These are phyloP conservation scores for Anarsia innoxiella DNA, from an alignment of 2,888 invertebrate genomes.

Conservation along the genomic window DNA sequence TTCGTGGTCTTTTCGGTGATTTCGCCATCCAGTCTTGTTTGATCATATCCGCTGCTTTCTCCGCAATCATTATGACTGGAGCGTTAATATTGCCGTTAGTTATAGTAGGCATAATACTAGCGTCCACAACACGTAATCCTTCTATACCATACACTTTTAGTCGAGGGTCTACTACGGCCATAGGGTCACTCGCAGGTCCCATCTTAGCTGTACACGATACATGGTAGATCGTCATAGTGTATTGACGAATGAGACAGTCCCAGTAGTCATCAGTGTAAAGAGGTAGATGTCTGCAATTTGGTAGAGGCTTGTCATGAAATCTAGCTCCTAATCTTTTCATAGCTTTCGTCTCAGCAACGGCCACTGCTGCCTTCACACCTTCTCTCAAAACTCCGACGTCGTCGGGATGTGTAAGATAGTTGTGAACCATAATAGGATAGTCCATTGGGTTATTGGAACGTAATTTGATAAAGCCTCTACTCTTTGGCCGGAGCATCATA, in stretches of 20 bases:
- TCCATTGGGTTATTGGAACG: slow-evolving; percentile 81
- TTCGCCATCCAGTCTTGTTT: slow-evolving; percentile 79
- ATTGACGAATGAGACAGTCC: slow-evolving; percentile 88
- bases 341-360: slow-evolving; percentile 85
- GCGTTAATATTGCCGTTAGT: slow-evolving; percentile 93
- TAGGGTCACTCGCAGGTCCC: slow-evolving; percentile 84
- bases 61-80: slow-evolving; percentile 90
- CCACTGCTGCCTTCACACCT: slow-evolving; percentile 89
- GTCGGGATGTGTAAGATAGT: slow-evolving; percentile 91
- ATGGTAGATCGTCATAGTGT: slow-evolving; percentile 92
- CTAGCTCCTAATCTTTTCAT: slow-evolving; percentile 86
- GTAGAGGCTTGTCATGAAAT: slow-evolving; percentile 82
- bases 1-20: slow-evolving; percentile 30
- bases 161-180: slow-evolving; percentile 87
- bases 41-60: slow-evolving; percentile 89
- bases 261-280: slow-evolving; percentile 89
- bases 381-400: slow-evolving; percentile 89
- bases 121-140: slow-evolving; percentile 88
- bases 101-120: slow-evolving; percentile 91
- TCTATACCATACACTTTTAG: slow-evolving; percentile 85
- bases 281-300: slow-evolving; percentile 88
- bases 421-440: slow-evolving; percentile 92
- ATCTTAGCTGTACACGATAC: slow-evolving; percentile 90
- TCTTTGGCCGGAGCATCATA: slow-evolving; percentile 92
- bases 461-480: slow-evolving; percentile 86